These are phyloP conservation scores for Drosophila pandora DNA, from an alignment of 1,140 invertebrate genomes.

Conservation along the genomic window DNA sequence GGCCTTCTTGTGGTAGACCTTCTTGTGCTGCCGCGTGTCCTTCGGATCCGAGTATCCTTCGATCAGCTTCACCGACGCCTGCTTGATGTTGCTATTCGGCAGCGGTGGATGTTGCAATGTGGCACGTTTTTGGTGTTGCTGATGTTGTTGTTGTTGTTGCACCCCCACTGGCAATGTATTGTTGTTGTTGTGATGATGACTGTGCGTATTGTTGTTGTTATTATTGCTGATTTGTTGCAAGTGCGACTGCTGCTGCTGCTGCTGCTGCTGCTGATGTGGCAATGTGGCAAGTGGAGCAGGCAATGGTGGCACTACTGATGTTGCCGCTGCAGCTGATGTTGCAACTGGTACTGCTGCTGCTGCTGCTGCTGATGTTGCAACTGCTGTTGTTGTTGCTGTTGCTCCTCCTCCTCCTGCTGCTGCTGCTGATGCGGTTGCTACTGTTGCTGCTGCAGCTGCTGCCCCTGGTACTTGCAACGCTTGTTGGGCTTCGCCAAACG, in stretches of 20 bases:
- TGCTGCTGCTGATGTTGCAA: slow-evolving; percentile 21
- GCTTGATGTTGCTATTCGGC: slow-evolving; percentile 77
- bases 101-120: slow-evolving; percentile 73
- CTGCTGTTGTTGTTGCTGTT: slow-evolving; percentile 16
- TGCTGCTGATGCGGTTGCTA: slow-evolving; percentile 15
- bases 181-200: slow-evolving; percentile 45
- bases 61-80: slow-evolving; percentile 80
- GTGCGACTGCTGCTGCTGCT: slow-evolving; percentile 35
- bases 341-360: slow-evolving; percentile 17
- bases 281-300: slow-evolving; percentile 56
- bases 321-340: slow-evolving; percentile 19
- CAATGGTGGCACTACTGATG: slow-evolving; percentile 41
- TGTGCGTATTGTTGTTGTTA: slow-evolving; percentile 32
- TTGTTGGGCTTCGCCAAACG: slow-evolving; percentile 77
- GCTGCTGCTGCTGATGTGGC: slow-evolving; percentile 42
- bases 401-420: slow-evolving; percentile 20
- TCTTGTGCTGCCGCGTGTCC: slow-evolving; percentile 77
- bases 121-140: slow-evolving; percentile 57
- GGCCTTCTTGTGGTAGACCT: slow-evolving; percentile 79
- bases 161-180: slow-evolving; percentile 60
- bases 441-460: slow-evolving; percentile 46
- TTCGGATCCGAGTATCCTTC: slow-evolving; percentile 82
- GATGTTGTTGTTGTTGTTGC: slow-evolving; percentile 55
- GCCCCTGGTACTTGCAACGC: slow-evolving; percentile 50
- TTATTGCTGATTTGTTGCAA: slow-evolving; percentile 33